Conservation (phyloP, 2,888 invertebrate species). For the Drosophila neoperkinsi region DNA sequence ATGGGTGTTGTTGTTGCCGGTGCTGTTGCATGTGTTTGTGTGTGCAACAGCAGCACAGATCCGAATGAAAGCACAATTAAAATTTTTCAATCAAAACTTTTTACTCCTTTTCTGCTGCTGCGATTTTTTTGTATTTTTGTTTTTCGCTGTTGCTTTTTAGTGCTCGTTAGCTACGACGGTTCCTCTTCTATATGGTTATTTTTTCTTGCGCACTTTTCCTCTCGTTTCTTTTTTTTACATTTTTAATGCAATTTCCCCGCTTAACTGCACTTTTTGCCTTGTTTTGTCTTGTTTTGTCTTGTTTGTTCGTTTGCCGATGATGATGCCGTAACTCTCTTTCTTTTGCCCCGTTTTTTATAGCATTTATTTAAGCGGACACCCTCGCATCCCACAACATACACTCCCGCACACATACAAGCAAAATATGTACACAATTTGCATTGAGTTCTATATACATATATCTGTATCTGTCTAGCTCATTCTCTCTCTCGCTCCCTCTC, state of each 20-base stretch:
- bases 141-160: constrained; percentile 59
- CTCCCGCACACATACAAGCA: constrained; percentile 22
- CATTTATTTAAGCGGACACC: constrained; percentile 71
- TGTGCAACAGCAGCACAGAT: constrained; percentile 41
- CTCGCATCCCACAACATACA: constrained; percentile 21
- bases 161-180: constrained; percentile 71
- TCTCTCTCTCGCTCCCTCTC: not conserved
- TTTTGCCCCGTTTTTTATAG: constrained; percentile 55
- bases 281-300: constrained; percentile 46
- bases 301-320: constrained; percentile 40
- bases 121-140: constrained; percentile 11
- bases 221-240: constrained; percentile 55
- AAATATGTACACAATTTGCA: constrained; percentile 70
- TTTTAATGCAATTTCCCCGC: constrained; percentile 79
- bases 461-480: constrained; percentile 5
- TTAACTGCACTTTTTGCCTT: constrained; percentile 71
- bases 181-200: constrained; percentile 30
- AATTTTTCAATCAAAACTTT: constrained; percentile 78
- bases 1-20: constrained; percentile 31
- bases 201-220: constrained; percentile 30
- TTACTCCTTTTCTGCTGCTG: constrained; percentile 47
- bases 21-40: constrained; percentile 34
- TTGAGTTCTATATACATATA: constrained; percentile 22
- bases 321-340: constrained; percentile 11
- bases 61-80: constrained; percentile 70